These are phyloP conservation scores for Cephonodes hylas DNA, from an alignment of 2,888 invertebrate genomes.

Conservation along the genomic window DNA sequence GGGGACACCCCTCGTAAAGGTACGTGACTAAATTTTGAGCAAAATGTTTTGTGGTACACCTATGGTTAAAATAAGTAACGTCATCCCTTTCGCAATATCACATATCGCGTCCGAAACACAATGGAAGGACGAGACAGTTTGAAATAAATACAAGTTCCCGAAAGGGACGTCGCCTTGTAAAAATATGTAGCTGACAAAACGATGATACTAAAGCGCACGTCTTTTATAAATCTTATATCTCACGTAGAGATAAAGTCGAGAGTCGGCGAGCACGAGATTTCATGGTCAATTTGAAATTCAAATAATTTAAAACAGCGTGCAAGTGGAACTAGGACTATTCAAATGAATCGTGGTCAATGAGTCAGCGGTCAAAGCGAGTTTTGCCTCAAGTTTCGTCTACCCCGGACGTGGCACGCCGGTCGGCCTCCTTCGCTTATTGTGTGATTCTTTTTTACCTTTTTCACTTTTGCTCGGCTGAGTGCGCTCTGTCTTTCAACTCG, in stretches of 20 bases:
- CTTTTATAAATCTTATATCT: constrained; percentile 3
- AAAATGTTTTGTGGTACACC: constrained; percentile 69
- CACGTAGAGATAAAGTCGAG: not conserved
- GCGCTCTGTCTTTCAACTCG: constrained; percentile 59
- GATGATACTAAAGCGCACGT: not conserved
- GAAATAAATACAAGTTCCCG: not conserved
- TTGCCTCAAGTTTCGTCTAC: constrained; percentile 53
- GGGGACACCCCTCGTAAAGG: constrained; percentile 63
- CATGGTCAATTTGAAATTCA: constrained; percentile 11
- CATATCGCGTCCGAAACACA: constrained; percentile 30
- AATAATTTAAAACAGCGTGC: constrained; percentile 14
- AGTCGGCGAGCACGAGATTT: not conserved
- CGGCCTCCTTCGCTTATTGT: constrained; percentile 63
- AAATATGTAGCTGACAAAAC: not conserved
- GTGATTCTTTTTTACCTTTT: constrained; percentile 60
- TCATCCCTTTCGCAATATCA: constrained; percentile 56
- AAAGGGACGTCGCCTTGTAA: not conserved
- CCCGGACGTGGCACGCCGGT: constrained; percentile 52
- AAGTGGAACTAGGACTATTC: constrained; percentile 22
- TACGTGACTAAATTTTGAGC: constrained; percentile 79
- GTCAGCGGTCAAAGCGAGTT: constrained; percentile 52
- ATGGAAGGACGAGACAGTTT: not conserved
- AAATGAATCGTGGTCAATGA: constrained; percentile 49
- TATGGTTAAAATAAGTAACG: constrained; percentile 70
- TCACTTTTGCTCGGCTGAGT: constrained; percentile 58